These are phyloP conservation scores for Pinctada fucata DNA, from an alignment of 2,888 invertebrate species.

Conservation along the genomic window DNA sequence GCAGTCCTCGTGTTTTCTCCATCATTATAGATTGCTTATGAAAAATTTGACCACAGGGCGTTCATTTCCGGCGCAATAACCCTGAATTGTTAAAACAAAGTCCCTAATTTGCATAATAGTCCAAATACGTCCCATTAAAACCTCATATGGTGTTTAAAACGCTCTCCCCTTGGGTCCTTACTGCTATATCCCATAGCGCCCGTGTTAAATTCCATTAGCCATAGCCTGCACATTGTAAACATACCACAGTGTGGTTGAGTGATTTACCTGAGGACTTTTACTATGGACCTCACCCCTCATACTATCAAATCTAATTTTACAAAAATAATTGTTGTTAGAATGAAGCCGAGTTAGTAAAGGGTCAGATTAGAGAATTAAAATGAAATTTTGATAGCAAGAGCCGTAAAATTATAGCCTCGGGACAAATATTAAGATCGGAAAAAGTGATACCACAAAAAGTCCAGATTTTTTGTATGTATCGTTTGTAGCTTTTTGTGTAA, in stretches of 20 bases:
- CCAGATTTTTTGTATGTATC: too few species aligned
- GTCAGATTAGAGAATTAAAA: too few species aligned
- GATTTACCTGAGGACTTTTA: not conserved
- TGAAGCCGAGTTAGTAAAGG: too few species aligned
- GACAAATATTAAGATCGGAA: too few species aligned
- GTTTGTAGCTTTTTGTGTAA: too few species aligned
- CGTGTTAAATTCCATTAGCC: not conserved
- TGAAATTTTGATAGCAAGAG: too few species aligned
- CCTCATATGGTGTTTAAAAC: not conserved
- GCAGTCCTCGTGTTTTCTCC: not conserved
- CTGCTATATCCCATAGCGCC: not conserved
- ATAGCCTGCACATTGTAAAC: not conserved
- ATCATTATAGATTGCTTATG: not conserved
- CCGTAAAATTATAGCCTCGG: too few species aligned
- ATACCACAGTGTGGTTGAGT: not conserved
- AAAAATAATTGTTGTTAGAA: too few species aligned
- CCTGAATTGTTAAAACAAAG: not conserved
- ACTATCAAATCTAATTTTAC: too few species aligned
- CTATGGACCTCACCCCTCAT: too few species aligned
- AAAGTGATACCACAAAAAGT: too few species aligned
- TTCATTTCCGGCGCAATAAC: not conserved
- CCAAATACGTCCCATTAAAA: not conserved
- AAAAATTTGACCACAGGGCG: not conserved
- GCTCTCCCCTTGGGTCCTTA: not conserved
- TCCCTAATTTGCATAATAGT: not conserved